Percentiles rank a stretch among this genome's conserved stretches.
Evolutionary conservation across 2,113 vertebrate species (phyloP).

Genomic region (Alethe diademata): DNA sequence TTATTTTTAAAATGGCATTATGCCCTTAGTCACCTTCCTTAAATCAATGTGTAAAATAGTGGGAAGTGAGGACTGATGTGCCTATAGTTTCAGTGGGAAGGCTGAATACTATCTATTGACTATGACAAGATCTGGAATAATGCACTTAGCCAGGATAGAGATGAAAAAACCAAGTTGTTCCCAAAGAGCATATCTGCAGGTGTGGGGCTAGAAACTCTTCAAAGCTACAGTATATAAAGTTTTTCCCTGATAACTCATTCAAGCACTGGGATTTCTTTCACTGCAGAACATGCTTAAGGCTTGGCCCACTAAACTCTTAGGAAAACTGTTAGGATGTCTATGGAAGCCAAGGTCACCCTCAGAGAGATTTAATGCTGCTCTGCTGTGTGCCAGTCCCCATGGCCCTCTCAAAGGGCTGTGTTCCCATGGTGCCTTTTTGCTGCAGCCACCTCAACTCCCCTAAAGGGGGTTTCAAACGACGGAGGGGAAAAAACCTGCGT

Average conservation of each 20-base stretch:
- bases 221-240: neutral
- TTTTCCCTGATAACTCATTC: neutral
- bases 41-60: neutral
- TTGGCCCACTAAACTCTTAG: neutral
- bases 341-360: neutral
- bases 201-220: neutral
- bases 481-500: neutral
- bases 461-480: constrained; percentile 22
- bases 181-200: neutral
- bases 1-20: neutral
- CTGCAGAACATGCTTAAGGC: neutral
- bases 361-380: neutral
- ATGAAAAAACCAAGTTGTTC: neutral
- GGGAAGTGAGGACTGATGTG: neutral
- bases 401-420: neutral
- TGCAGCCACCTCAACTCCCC: neutral
- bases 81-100: neutral
- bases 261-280: neutral
- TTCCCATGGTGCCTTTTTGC: neutral
- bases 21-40: neutral
- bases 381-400: neutral
- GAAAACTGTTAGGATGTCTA: neutral
- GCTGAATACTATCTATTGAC: neutral
- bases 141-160: neutral
- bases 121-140: neutral